These are phyloP conservation scores for Rhynchonycteris naso DNA, from an alignment of 2,797 vertebrate genomes.

Conservation along the genomic window DNA sequence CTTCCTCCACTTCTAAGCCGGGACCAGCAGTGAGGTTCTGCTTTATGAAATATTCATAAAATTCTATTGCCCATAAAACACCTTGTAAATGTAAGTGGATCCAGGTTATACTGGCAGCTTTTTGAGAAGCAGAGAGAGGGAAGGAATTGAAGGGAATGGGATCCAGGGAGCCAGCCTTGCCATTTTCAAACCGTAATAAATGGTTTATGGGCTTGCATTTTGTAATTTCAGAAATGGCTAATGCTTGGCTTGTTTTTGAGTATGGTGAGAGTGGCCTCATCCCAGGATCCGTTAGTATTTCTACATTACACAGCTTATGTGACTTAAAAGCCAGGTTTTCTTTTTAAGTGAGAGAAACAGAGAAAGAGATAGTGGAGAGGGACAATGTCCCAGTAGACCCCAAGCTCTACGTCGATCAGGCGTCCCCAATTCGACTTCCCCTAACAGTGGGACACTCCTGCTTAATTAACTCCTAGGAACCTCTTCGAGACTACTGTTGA, in stretches of 20 bases:
- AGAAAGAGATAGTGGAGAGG: too few relatives aligned
- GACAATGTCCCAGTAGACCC: too few relatives aligned
- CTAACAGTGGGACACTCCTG: too few relatives aligned
- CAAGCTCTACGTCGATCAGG: too few relatives aligned
- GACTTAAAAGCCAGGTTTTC: constrained; percentile 43
- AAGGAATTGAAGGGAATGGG: constrained; percentile 22
- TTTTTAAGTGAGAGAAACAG: not conserved
- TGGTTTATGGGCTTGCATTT: constrained; percentile 18
- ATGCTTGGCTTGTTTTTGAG: not conserved
- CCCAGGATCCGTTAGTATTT: not conserved
- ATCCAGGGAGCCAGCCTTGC: constrained; percentile 49
- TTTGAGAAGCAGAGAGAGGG: constrained; percentile 59
- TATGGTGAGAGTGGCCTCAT: not conserved
- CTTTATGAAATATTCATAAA: constrained; percentile 66
- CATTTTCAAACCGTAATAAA: constrained; percentile 37
- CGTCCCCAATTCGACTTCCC: too few relatives aligned
- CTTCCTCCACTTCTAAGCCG: not conserved
- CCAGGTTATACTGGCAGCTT: constrained; percentile 57
- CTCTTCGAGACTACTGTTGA: too few relatives aligned
- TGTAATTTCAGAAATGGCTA: constrained; percentile 56
- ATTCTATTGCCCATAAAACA: constrained; percentile 57
- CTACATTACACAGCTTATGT: not conserved
- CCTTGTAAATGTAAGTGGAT: constrained; percentile 66
- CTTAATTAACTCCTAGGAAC: too few relatives aligned
- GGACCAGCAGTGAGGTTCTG: constrained; percentile 36